Base-by-base conservation (phyloP, 2,113 vertebrate genomes). In the Paraplagusia blochii region DNA sequence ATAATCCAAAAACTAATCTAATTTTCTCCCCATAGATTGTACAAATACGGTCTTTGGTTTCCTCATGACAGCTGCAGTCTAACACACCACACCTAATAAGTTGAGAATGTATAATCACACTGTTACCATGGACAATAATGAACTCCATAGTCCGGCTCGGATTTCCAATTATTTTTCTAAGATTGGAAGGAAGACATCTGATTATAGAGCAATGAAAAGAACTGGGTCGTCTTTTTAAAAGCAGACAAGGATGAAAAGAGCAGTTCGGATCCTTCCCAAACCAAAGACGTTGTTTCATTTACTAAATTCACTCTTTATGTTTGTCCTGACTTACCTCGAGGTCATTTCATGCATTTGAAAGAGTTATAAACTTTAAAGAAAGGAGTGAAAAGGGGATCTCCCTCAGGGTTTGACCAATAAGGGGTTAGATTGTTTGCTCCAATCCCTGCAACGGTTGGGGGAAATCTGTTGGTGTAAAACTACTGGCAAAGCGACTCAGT, bases 81-180 rank as follows among this genome's bases (percentile, higher is more conserved):
- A 19, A 34, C 13, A 7, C 19, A 22, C 19, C 18, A 13, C 17
- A 47, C 18, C 7, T 12, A 6, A 16, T 29, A 13, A 14, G 48
- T 18, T 38, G 36, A 19, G 36, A 19, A 29, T 29, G 11, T 55
- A 33, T 43, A 33, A 40, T 49, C 34, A 53, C 18, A 19, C 15
- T 61, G 22, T 18, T 52, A 34, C 12, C 2, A 22, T 12, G 36
- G 7, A 49, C 45, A 50, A 1, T 40, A 33, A 54, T 22, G 7
- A 66, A 49, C 22, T 29, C 22, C 22, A 29, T 38, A 11, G 36
- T 11, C 36, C 36, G 47, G 13, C 56, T 34, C 39, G 50, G 9
- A 40, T 18, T 40, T 17, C 16, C 42, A 9, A 56, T 22, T 38
- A n/a, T 59, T 14, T 16, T 51, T 51, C 19, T 38, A 29, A 52